These are phyloP conservation scores for Halcyon malimbica DNA, from an alignment of 2,113 vertebrate genomes.

Conservation along the genomic window DNA sequence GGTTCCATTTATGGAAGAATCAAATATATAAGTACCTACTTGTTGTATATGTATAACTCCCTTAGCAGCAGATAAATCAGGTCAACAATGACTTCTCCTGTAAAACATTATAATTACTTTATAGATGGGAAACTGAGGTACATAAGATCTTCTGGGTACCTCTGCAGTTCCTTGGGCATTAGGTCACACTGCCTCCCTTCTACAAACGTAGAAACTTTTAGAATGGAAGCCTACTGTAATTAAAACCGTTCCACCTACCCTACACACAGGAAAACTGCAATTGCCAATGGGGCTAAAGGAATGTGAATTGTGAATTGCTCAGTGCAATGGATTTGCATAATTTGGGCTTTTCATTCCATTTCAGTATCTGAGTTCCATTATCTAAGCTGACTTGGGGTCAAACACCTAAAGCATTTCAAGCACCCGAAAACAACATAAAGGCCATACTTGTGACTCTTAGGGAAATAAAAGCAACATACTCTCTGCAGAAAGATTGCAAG, in stretches of 20 bases:
- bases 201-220: accelerated
- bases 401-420: neutral
- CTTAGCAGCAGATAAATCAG: neutral
- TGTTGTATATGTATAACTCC: neutral
- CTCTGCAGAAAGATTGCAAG: neutral
- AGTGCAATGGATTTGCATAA: neutral
- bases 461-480: neutral
- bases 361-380: constrained; percentile 46
- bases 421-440: neutral
- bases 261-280: neutral
- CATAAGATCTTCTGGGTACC: accelerated
- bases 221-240: neutral
- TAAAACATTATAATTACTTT: neutral
- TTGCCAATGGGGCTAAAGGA: neutral
- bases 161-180: neutral
- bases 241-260: neutral
- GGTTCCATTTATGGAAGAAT: neutral
- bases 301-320: neutral
- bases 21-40: neutral
- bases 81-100: neutral
- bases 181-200: neutral
- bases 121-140: neutral
- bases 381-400: constrained; percentile 27
- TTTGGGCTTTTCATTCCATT: constrained; percentile 23
- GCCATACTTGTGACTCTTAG: neutral